phyloP scores from a whole-genome alignment of 92 coral and sea anemone species.

The Siderastrea radians region DNA sequence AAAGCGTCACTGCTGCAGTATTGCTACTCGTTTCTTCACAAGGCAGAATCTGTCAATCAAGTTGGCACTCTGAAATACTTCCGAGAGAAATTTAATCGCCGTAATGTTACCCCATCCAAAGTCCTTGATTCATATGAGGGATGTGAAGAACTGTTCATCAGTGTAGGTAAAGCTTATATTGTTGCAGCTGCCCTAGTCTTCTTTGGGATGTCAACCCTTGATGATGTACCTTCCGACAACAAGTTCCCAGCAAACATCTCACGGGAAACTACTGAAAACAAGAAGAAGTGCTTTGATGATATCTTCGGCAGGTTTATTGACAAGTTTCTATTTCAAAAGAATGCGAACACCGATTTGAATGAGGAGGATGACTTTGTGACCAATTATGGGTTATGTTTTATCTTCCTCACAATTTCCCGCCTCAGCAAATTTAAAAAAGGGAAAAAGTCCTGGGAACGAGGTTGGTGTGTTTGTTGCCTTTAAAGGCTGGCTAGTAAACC shows the following conservation, averaged over 20 bases:
- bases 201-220: conserved; percentile 66
- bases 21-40: conserved; percentile 13
- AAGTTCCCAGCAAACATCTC: conserved; percentile 11
- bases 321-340: conserved; percentile 17
- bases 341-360: background rate
- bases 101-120: conserved; percentile 74
- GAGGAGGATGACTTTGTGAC: conserved; percentile 64
- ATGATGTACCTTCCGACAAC: conserved; percentile 39
- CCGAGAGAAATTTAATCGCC: conserved; percentile 77
- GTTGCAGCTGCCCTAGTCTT: conserved; percentile 65
- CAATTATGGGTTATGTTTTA: conserved; percentile 72
- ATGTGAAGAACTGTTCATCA: conserved; percentile 78
- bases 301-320: conserved; percentile 33
- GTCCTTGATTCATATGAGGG: conserved; percentile 81
- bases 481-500: too few relatives aligned
- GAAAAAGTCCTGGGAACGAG: too few relatives aligned
- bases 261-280: background rate
- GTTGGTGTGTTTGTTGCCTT: too few relatives aligned
- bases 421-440: too few relatives aligned
- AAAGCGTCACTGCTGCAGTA: conserved; percentile 72
- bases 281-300: conserved; percentile 17
- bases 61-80: conserved; percentile 63
- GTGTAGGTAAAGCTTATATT: conserved; percentile 76
- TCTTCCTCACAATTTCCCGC: conserved; percentile 68
- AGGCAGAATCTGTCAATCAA: conserved; percentile 12